Conservation (phyloP, 1,140 invertebrate species). For the Polyergus mexicanus region DNA sequence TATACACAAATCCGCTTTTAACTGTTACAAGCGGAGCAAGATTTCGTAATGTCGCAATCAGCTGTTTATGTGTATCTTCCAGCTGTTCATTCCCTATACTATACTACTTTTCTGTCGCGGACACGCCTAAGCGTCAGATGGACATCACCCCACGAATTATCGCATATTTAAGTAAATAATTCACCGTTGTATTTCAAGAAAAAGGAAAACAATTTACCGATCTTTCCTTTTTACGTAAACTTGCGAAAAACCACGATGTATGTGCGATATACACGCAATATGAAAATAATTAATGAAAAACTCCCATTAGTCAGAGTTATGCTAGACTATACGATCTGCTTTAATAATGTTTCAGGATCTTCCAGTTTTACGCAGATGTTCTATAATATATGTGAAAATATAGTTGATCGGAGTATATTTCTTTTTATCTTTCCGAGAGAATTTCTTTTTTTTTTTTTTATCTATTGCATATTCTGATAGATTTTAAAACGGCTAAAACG, state of each 20-base stretch:
- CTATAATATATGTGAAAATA: neutral
- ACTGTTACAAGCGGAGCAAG: neutral
- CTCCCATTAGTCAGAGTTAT: neutral
- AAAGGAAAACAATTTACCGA: neutral
- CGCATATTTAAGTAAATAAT: conserved; percentile 8
- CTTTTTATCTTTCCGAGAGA: neutral
- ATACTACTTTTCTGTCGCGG: neutral
- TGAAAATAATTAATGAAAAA: conserved; percentile 20
- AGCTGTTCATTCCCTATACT: neutral
- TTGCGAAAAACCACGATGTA: neutral
- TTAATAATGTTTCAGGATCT: conserved; percentile 11
- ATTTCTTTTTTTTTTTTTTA: neutral
- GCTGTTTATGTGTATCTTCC: neutral
- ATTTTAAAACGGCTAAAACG: neutral
- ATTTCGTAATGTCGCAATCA: neutral
- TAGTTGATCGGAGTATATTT: neutral
- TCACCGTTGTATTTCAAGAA: neutral
- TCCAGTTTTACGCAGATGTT: neutral
- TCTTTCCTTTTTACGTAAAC: neutral
- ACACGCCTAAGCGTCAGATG: neutral
- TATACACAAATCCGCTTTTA: neutral
- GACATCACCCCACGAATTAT: neutral
- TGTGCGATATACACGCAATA: neutral
- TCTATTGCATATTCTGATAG: neutral
- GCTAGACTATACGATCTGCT: neutral